A percentile compares a stretch with the other conserved stretches of the same genome.
Evolutionary conservation across 2,888 invertebrate genomes (phyloP).

Genomic region (Lepidocyrtinus sp.): DNA sequence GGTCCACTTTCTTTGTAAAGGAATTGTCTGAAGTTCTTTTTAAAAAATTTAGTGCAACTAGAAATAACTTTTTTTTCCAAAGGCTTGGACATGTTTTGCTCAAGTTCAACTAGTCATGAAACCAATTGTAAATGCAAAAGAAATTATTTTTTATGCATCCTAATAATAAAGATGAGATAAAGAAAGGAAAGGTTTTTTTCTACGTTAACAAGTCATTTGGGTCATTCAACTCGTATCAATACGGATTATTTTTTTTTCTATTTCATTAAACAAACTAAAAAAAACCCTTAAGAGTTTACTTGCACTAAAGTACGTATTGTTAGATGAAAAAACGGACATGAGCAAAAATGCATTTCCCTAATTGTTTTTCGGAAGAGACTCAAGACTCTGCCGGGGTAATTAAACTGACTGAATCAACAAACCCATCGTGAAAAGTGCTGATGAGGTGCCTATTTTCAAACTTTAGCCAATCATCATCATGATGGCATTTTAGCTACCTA

Average conservation of each 20-base stretch:
- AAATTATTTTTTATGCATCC: conserved; percentile 21
- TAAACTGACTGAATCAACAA: conserved; percentile 24
- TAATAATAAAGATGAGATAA: not conserved
- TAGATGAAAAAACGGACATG: conserved; percentile 27
- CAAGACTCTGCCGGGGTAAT: conserved; percentile 14
- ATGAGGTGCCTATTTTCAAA: not conserved
- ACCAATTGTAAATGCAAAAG: conserved; percentile 13
- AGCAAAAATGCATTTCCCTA: conserved; percentile 48
- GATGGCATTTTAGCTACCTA: too few relatives aligned
- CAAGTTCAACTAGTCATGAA: not conserved
- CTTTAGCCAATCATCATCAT: not conserved
- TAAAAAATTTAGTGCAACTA: too few relatives aligned
- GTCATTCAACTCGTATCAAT: conserved; percentile 58
- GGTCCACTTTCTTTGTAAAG: too few relatives aligned
- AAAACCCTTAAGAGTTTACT: too few relatives aligned
- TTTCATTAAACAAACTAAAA: too few relatives aligned
- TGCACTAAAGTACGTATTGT: too few relatives aligned
- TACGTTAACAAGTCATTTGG: conserved; percentile 41
- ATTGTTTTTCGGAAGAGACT: not conserved
- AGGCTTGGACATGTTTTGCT: too few relatives aligned
- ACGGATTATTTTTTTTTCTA: too few relatives aligned
- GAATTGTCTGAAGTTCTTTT: too few relatives aligned
- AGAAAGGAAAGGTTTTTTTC: conserved; percentile 8
- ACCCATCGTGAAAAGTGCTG: not conserved
- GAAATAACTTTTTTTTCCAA: too few relatives aligned